Base-by-base conservation (phyloP, 2,888 invertebrate species). In the Anthophora plumipes region DNA sequence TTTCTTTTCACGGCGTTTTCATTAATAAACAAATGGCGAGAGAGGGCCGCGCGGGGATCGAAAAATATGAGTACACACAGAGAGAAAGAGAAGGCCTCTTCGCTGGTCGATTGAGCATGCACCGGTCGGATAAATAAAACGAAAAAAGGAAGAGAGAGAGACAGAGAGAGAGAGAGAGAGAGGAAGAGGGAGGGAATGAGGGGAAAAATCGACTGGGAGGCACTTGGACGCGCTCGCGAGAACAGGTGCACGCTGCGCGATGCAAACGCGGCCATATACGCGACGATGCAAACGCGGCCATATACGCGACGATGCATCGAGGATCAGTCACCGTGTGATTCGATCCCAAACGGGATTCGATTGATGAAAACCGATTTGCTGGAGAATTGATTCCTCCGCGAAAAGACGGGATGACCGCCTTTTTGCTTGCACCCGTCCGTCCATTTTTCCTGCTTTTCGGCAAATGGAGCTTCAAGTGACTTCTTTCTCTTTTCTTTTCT, bases 91-190 rank as follows among this genome's bases (percentile, higher is more conserved):
- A 54, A n/a, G 22, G 39, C 25, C 20, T n/a, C 25, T 2, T 4
- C n/a, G 41, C 22, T 43, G 31, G 55, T 63, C 70, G 79, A 79
- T 83, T 70, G 79, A 72, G 75, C 75, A 55, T 66, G 69, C 60
- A 75, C 50, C 39, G 60, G 25, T 12, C 14, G 39, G 55, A 61
- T 68, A 76, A 82, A 83, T 69, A 83, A 73, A 79, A 61, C 60
- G 66, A 64, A 59, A 70, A 57, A 73, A 43, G 2, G 11, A 59
- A 59, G 43, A 14, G 48, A 48, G 48, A 48, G 17, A 48, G 48
- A 6, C 1, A 46, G 14, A 7, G 37, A 48, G 31, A 9, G 20
- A 31, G 7, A 60, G 43, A 43, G 37, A 60, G 14, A 60, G 20
- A 50, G 20, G 20, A 20, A 1, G 14, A 41, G 4, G 25, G 25